These are phyloP conservation scores for Plecturocebus donacophilus DNA, from an alignment of 2,113 vertebrate species.

Conservation along the genomic window DNA sequence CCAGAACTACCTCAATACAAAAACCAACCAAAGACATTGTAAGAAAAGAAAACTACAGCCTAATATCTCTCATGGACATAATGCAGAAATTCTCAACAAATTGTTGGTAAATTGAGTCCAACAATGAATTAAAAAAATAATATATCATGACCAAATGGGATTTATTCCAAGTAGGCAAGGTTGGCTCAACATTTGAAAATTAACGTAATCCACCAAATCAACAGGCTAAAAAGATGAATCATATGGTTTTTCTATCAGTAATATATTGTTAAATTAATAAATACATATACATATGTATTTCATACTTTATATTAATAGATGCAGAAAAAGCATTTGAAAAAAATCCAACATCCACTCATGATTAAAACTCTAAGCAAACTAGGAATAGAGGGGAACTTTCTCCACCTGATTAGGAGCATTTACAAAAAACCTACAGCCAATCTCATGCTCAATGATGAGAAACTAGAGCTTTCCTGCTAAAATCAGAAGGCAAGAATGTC, in stretches of 20 bases:
- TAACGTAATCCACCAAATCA: background rate
- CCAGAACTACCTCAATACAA: too few relatives aligned
- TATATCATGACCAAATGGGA: background rate
- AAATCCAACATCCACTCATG: background rate
- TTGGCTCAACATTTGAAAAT: background rate
- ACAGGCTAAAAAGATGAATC: background rate
- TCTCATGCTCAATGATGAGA: background rate
- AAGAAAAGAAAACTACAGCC: background rate
- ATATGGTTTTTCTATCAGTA: background rate
- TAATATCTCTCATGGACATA: background rate
- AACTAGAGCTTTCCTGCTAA: background rate
- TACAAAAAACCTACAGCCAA: background rate
- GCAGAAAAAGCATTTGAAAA: background rate
- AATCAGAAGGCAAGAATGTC: background rate
- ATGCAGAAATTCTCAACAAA: background rate
- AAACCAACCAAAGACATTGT: background rate
- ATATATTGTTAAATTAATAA: too few relatives aligned
- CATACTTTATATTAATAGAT: background rate
- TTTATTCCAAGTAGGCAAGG: background rate
- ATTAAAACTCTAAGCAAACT: background rate
- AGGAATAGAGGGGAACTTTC: background rate
- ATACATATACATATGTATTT: too few relatives aligned
- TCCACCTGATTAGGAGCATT: background rate
- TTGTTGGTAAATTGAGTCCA: background rate
- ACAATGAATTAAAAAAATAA: background rate